A percentile compares a stretch with the other conserved stretches of the same genome.
phyloP scores from a whole-genome alignment of 2,113 vertebrate genomes.

The Neopipo cinnamomea region DNA sequence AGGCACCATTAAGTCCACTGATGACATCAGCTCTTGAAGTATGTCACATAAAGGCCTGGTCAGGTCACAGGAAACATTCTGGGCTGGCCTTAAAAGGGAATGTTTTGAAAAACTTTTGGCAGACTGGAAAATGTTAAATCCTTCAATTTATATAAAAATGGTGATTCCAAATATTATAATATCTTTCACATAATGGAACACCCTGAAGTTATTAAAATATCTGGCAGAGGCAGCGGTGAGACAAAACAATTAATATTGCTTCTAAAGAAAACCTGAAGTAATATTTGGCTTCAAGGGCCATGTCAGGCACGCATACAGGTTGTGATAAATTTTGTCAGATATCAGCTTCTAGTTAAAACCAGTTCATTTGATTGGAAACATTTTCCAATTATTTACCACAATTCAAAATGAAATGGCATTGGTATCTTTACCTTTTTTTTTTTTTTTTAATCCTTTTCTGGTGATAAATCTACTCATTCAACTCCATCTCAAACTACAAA shows the following conservation, averaged over 20 bases:
- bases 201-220: background rate
- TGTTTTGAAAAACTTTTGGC: background rate
- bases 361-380: background rate
- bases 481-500: background rate
- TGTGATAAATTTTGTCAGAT: background rate
- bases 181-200: background rate
- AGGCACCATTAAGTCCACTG: background rate
- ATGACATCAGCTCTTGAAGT: background rate
- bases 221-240: background rate
- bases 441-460: background rate
- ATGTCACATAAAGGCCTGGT: background rate
- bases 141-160: background rate
- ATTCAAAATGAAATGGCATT: background rate
- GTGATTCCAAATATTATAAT: background rate
- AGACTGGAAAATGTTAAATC: background rate
- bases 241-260: background rate
- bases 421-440: background rate
- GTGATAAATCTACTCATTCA: background rate
- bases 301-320: fast-evolving
- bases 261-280: background rate
- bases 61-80: background rate
- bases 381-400: background rate
- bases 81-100: background rate
- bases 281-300: background rate
- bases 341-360: background rate